Evolutionary conservation across 2,797 vertebrate genomes (phyloP).

Genomic region (Schizopygopsis malacanthus): DNA sequence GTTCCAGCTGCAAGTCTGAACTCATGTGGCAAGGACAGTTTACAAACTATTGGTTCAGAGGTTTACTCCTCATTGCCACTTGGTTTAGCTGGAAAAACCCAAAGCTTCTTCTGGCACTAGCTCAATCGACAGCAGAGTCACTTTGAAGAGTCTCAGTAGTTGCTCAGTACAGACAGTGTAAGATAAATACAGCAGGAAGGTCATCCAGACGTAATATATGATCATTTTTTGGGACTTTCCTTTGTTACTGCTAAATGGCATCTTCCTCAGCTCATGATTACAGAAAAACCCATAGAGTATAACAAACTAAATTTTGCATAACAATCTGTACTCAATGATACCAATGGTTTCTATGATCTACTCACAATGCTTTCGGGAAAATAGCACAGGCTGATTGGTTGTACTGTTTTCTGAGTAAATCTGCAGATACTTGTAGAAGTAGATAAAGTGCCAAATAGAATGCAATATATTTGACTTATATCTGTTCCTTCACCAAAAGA

Average conservation of each 20-base stretch:
- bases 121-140: constrained; percentile 45
- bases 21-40: constrained; percentile 74
- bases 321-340: not conserved
- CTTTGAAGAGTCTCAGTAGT: constrained; percentile 48
- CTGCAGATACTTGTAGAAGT: not conserved
- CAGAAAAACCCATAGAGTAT: not conserved
- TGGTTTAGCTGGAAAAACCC: constrained; percentile 70
- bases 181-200: not conserved
- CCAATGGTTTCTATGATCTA: not conserved
- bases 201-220: not conserved
- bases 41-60: constrained; percentile 77
- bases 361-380: not conserved
- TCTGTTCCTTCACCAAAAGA: constrained; percentile 8
- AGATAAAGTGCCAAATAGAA: not conserved
- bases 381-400: not conserved
- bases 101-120: constrained; percentile 62
- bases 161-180: constrained; percentile 33
- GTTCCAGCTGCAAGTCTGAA: constrained; percentile 50
- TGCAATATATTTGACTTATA: not conserved
- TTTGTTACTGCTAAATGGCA: not conserved
- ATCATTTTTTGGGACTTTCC: not conserved
- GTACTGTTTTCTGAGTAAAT: not conserved
- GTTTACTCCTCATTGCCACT: constrained; percentile 71
- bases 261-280: not conserved
- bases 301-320: not conserved